Base-by-base conservation (phyloP, 2,797 vertebrate species). In the Sebastes alutus region DNA sequence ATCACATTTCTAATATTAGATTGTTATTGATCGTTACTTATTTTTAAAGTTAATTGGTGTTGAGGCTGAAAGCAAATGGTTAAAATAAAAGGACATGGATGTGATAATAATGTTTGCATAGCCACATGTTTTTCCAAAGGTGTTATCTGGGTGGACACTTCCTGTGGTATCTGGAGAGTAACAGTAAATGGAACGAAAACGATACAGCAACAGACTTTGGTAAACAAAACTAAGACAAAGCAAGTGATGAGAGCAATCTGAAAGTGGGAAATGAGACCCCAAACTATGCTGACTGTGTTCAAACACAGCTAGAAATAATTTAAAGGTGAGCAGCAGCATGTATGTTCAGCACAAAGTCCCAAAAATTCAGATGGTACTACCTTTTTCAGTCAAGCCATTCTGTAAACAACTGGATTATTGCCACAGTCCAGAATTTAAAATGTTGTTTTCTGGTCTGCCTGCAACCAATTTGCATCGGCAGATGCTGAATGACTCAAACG, bases 91-190 rank as follows among this genome's bases (percentile, higher is more conserved):
- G 33, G 35, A 59, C 13, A 30, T 13, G 14, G 58, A 64, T 71
- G 18, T 67, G 72, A 90, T 82, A 75, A 69, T 30, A 35, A 25
- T 81, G 61, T 89, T 87, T 83, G 30, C 42, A 27, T 8, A 66
- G 70, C 35, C 14, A 63, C 22, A 65, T 82, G 32, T 78, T 72
- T 77, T 84, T 77, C 27, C 38, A 63, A 32, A 18, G 33, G 35
- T 71, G 75, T 86, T 78, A 87, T 86, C 87, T 74, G 88, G 88
- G 85, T 67, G 80, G 87, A 72, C 6, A 72, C 83, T 90, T 91
- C 88, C 87, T 90, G 82, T 79, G 73, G 77, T 33, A 66, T 73
- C 25, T 46, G 54, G 30, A 59, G 46, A 77, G 82, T n/a, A 73
- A 72, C 72, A 75, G 32, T 13, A 80, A 79, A 80, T 70, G 12